Conservation (phyloP, 2,113 vertebrate genomes). For the Deroptyus accipitrinus region DNA sequence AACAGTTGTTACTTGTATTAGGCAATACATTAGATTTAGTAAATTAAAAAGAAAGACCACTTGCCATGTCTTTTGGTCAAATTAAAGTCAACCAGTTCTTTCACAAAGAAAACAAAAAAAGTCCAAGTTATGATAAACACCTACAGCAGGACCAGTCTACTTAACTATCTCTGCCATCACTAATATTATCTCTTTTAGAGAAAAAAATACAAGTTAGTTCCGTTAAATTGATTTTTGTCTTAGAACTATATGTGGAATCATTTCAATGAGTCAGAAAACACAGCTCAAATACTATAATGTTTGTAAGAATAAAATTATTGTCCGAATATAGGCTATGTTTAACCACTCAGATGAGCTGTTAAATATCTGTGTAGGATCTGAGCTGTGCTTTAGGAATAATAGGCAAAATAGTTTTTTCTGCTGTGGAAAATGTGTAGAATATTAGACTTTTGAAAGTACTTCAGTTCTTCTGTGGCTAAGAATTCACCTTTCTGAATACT, state of each 20-base stretch:
- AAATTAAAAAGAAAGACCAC: background rate
- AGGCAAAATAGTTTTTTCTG: background rate
- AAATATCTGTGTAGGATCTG: background rate
- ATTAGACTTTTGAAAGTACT: background rate
- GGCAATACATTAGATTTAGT: background rate
- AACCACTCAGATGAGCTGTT: background rate
- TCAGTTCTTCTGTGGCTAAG: background rate
- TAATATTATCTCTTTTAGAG: background rate
- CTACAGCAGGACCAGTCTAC: background rate
- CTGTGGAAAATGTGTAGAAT: background rate
- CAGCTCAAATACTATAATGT: background rate
- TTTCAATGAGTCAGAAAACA: background rate
- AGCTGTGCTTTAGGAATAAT: background rate
- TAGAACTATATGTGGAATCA: background rate
- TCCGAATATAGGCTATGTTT: background rate
- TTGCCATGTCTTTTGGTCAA: background rate
- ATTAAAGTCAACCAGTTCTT: background rate
- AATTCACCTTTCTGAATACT: background rate
- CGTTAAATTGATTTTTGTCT: background rate
- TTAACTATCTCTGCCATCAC: background rate
- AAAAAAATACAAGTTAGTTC: background rate
- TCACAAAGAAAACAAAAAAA: background rate
- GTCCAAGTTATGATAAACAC: background rate
- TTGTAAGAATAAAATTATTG: background rate
- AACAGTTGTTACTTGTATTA: background rate